A percentile compares a stretch with the other conserved stretches of the same genome.
Conservation (phyloP, 2,888 invertebrate species). For the Notodonta ziczac region DNA sequence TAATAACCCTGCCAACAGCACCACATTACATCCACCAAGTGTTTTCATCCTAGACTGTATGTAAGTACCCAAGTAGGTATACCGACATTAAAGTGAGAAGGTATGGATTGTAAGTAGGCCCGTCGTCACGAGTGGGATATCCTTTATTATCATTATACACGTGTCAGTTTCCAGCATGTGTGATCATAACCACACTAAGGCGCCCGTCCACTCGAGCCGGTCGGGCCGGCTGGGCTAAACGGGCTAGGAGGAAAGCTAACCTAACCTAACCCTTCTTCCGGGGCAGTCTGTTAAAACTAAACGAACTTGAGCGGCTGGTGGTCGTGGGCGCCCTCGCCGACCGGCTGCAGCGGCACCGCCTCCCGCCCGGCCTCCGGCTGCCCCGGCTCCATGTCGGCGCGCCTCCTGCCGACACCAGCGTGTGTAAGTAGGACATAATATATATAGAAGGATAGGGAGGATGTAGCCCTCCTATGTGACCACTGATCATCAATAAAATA, state of each 20-base stretch:
- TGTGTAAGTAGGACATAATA: neutral
- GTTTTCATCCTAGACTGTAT: too few species aligned
- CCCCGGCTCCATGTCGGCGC: slow-evolving; percentile 24
- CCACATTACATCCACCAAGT: too few species aligned
- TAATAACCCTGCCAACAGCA: too few species aligned
- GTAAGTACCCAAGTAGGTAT: too few species aligned
- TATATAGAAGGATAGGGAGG: neutral
- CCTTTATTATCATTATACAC: too few species aligned
- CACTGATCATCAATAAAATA: neutral
- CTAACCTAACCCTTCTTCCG: neutral
- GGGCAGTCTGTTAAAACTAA: neutral
- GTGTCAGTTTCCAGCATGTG: too few species aligned
- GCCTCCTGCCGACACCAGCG: neutral
- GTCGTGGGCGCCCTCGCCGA: slow-evolving; percentile 29
- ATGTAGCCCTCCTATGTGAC: neutral
- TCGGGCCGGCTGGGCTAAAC: too few species aligned
- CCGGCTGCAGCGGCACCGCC: slow-evolving; percentile 43
- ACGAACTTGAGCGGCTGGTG: slow-evolving; percentile 36
- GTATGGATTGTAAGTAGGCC: too few species aligned
- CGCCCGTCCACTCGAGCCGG: too few species aligned
- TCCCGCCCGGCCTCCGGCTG: slow-evolving; percentile 47
- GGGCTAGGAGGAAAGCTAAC: neutral
- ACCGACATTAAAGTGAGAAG: too few species aligned
- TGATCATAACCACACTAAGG: too few species aligned
- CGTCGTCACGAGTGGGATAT: too few species aligned